These are phyloP conservation scores for Brachyrhaphis roseni DNA, from an alignment of 2,797 vertebrate genomes.

Conservation along the genomic window DNA sequence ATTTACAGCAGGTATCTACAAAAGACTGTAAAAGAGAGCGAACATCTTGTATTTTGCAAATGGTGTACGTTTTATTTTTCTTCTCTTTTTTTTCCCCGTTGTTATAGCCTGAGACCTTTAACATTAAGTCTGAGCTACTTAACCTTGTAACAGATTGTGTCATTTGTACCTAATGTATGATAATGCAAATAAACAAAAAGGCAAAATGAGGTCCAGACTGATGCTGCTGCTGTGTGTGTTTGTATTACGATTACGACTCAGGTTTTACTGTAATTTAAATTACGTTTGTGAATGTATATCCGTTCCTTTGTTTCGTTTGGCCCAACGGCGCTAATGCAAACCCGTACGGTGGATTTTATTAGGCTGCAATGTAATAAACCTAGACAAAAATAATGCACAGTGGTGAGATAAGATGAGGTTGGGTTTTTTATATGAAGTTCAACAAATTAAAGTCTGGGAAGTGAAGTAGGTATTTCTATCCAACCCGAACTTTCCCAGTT, in stretches of 20 bases:
- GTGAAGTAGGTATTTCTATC: neutral
- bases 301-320: neutral
- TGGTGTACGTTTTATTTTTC: conserved; percentile 66
- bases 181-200: conserved; percentile 79
- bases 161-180: conserved; percentile 85
- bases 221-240: neutral
- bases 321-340: neutral
- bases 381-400: neutral
- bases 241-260: neutral
- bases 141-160: conserved; percentile 78
- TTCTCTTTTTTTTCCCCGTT: conserved; percentile 45
- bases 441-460: neutral
- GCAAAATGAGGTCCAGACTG: conserved; percentile 47
- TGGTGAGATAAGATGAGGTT: neutral
- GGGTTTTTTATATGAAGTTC: no score
- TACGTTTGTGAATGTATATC: neutral
- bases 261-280: neutral
- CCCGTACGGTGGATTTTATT: neutral
- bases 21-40: conserved; percentile 70
- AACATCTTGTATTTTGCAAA: conserved; percentile 79
- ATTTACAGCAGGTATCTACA: conserved; percentile 63
- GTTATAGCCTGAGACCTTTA: conserved; percentile 72
- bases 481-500: neutral
- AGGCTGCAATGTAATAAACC: neutral
- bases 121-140: conserved; percentile 74